Conservation (phyloP, 1,140 invertebrate species). For the fruit fly (Drosophila melanogaster) region Release_6_plus_ISO1_MT NT_033777.3:21237001-21237500, state of each 20-base stretch:
- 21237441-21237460: constrained; percentile 68
- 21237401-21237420: constrained; percentile 45
- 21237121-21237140: constrained; percentile 36
- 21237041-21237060: constrained; percentile 50
- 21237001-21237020: neutral
- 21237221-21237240: constrained; percentile 29
- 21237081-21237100: constrained; percentile 60
- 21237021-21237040: constrained; percentile 12
- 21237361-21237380: constrained; percentile 18
- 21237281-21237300: constrained; percentile 77
- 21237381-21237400: constrained; percentile 25
- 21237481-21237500: constrained; percentile 58
- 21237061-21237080: constrained; percentile 61
- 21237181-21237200: constrained; percentile 71
- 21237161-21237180: constrained; percentile 81
- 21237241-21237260: constrained; percentile 29
- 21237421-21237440: constrained; percentile 67
- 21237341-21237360: neutral
- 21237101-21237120: constrained; percentile 52
- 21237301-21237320: constrained; percentile 75
- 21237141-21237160: constrained; percentile 75
- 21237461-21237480: constrained; percentile 63
- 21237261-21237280: constrained; percentile 51
- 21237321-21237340: constrained; percentile 46
- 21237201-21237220: constrained; percentile 67